Conservation (phyloP, 2,888 invertebrate genomes). For the Oscheius sp. region DNA sequence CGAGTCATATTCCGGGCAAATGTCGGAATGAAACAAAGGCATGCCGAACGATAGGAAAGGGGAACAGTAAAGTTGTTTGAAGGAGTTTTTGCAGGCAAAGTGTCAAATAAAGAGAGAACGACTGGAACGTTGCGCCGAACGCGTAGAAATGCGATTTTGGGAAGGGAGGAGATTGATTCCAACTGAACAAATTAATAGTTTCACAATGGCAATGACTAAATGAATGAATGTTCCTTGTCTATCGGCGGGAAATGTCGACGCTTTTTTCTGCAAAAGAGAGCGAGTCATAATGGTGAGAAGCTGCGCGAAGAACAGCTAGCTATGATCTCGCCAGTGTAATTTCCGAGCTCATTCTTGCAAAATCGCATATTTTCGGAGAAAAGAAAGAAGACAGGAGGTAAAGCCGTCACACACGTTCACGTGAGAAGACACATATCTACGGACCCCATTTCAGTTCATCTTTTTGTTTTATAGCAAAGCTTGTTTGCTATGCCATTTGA, state of each 20-base stretch:
- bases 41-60: neutral
- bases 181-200: conserved; percentile 18
- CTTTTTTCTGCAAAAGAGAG: conserved; percentile 3
- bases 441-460: neutral
- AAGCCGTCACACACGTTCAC: too few relatives aligned
- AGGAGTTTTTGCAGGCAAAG: neutral
- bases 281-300: neutral
- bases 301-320: too few relatives aligned
- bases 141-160: neutral
- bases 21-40: neutral
- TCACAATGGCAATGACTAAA: conserved; percentile 20
- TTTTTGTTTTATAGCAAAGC: conserved; percentile 18
- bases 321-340: too few relatives aligned
- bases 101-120: neutral
- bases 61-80: neutral
- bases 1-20: conserved; percentile 7
- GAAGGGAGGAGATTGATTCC: neutral
- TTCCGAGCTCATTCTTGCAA: too few relatives aligned
- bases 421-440: neutral
- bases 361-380: too few relatives aligned
- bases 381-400: too few relatives aligned
- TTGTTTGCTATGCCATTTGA: conserved; percentile 20
- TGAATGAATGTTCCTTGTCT: neutral
- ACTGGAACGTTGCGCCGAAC: too few relatives aligned
- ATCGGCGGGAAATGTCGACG: neutral